These are phyloP conservation scores for Sphaerophoria taeniata DNA, from an alignment of 2,888 invertebrate species.

Conservation along the genomic window DNA sequence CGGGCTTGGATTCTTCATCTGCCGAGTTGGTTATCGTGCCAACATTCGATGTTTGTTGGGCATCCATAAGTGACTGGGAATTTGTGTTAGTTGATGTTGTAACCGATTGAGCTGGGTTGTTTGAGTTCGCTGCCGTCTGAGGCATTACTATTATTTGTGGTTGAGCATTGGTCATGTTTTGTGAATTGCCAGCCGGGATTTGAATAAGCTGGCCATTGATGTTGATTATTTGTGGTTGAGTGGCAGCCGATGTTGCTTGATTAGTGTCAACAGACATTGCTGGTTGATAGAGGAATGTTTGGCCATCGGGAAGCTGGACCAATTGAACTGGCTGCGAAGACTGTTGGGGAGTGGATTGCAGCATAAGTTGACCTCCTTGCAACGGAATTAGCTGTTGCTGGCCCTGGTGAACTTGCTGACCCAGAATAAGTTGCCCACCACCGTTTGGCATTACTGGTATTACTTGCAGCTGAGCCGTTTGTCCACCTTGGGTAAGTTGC, in stretches of 20 bases:
- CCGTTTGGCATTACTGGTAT: constrained; percentile 80
- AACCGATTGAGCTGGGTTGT: constrained; percentile 76
- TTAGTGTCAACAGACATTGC: constrained; percentile 74
- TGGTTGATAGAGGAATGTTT: constrained; percentile 94
- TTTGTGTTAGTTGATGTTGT: constrained; percentile 68
- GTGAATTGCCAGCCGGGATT: constrained; percentile 78
- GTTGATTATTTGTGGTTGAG: constrained; percentile 85
- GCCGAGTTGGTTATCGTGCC: constrained; percentile 75
- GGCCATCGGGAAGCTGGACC: constrained; percentile 95
- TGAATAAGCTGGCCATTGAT: constrained; percentile 83
- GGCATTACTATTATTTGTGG: constrained; percentile 76
- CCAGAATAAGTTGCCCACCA: constrained; percentile 80
- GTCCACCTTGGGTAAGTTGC: constrained; percentile 61
- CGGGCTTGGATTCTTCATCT: constrained; percentile 79
- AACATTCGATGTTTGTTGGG: constrained; percentile 53
- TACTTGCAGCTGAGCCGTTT: constrained; percentile 78
- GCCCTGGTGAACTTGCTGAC: constrained; percentile 78
- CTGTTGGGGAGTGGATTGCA: constrained; percentile 80
- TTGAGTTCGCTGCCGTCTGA: constrained; percentile 76
- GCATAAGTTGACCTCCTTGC: constrained; percentile 81
- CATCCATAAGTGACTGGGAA: constrained; percentile 62
- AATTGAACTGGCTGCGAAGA: constrained; percentile 86
- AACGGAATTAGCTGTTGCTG: constrained; percentile 80
- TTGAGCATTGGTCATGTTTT: constrained; percentile 72
- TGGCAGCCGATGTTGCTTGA: constrained; percentile 81